These are phyloP conservation scores for Caenorhabditis panamensis DNA, from an alignment of 2,888 invertebrate genomes.

Conservation along the genomic window DNA sequence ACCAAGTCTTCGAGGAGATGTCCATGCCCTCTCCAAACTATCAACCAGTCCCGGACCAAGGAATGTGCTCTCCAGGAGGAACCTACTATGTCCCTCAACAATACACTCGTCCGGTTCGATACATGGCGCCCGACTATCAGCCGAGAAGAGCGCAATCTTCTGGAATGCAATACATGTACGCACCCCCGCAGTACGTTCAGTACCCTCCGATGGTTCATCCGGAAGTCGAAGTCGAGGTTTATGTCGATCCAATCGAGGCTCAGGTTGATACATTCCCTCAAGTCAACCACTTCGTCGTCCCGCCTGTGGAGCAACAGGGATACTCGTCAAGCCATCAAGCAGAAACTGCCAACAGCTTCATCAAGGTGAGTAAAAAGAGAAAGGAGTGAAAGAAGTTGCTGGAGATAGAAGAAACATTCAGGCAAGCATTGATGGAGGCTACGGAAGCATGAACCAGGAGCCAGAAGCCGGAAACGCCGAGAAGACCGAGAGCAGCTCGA, in stretches of 20 bases:
- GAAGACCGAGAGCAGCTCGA: constrained; percentile 6
- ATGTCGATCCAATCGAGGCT: constrained; percentile 33
- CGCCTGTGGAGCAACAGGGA: constrained; percentile 29
- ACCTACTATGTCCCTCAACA: constrained; percentile 38
- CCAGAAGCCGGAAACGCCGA: constrained; percentile 39
- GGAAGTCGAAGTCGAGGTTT: constrained; percentile 38
- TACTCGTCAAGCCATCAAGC: constrained; percentile 46
- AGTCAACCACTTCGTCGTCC: constrained; percentile 33
- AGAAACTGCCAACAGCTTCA: constrained; percentile 50
- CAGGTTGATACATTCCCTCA: constrained; percentile 56
- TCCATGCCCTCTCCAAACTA: constrained; percentile 31
- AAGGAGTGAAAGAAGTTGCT: neutral
- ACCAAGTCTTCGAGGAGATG: constrained; percentile 46
- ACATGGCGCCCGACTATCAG: constrained; percentile 27
- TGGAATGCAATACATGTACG: constrained; percentile 34
- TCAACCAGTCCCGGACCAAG: constrained; percentile 17
- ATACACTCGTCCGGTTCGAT: constrained; percentile 35
- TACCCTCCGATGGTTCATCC: constrained; percentile 36
- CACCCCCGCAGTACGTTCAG: constrained; percentile 24
- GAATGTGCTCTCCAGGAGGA: constrained; percentile 48
- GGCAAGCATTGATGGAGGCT: constrained; percentile 65
- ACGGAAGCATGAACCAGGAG: constrained; percentile 69
- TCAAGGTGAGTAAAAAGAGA: constrained; percentile 37
- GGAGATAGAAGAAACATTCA: constrained; percentile 38
- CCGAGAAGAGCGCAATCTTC: constrained; percentile 20